Conservation (phyloP, 2,113 vertebrate genomes). For the Labeo catla region DNA sequence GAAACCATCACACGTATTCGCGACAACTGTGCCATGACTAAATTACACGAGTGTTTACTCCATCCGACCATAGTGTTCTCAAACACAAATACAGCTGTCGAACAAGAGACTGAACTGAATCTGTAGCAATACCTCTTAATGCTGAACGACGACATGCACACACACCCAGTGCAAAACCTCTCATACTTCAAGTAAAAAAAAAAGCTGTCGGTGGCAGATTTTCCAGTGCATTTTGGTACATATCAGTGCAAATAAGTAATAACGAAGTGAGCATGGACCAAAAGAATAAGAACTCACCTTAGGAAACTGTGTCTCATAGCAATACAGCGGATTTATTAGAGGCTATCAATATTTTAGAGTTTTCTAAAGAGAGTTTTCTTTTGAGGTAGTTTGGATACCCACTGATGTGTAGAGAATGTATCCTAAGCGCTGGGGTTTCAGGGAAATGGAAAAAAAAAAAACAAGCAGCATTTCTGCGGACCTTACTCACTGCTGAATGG, state of each 20-base stretch:
- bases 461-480: conserved; percentile 39
- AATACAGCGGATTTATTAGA: conserved; percentile 69
- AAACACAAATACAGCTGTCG: conserved; percentile 8
- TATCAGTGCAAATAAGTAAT: conserved; percentile 64
- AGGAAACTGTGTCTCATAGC: conserved; percentile 70
- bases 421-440: conserved; percentile 53
- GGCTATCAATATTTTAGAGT: conserved; percentile 64
- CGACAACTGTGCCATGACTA: conserved; percentile 12
- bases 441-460: conserved; percentile 42
- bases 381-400: conserved; percentile 57
- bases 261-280: conserved; percentile 76
- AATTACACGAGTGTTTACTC: conserved; percentile 17
- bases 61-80: conserved; percentile 32
- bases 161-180: conserved; percentile 31
- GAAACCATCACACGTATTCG: conserved; percentile 33
- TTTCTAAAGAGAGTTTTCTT: conserved; percentile 58
- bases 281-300: conserved; percentile 69
- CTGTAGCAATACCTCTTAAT: conserved; percentile 61
- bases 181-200: conserved; percentile 8
- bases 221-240: conserved; percentile 59
- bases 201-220: conserved; percentile 51
- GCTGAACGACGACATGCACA: conserved; percentile 31
- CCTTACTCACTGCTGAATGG: conserved; percentile 45
- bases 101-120: conserved; percentile 43
- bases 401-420: conserved; percentile 57